phyloP scores from a whole-genome alignment of 30 jellyfish, hydroid and myxozoan genomes.

The Chironex yamaguchii region DNA sequence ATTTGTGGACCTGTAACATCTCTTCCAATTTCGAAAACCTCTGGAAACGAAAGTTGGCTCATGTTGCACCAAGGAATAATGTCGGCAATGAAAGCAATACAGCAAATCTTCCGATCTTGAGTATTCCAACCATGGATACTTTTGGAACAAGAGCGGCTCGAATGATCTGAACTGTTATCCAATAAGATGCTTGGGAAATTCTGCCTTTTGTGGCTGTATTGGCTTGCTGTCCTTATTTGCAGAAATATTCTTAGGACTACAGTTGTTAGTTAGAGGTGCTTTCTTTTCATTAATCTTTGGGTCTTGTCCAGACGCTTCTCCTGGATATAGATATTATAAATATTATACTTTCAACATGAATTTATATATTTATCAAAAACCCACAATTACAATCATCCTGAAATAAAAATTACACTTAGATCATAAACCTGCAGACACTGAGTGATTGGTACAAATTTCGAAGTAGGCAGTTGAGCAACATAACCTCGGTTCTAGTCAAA shows the following conservation, averaged over 20 bases:
- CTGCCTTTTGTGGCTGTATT: background rate
- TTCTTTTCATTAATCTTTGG: too few relatives aligned
- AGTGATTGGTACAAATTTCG: too few relatives aligned
- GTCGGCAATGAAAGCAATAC: background rate
- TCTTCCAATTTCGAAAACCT: constrained; percentile 4
- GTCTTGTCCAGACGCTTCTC: too few relatives aligned
- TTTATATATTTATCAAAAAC: too few relatives aligned
- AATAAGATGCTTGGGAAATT: background rate
- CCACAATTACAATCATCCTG: too few relatives aligned
- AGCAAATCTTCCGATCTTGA: background rate
- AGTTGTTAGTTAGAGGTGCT: too few relatives aligned
- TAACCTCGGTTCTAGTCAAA: too few relatives aligned
- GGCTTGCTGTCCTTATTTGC: background rate
- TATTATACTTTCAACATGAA: too few relatives aligned
- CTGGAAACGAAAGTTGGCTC: background rate
- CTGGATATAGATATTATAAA: too few relatives aligned
- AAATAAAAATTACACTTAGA: too few relatives aligned
- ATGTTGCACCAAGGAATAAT: background rate
- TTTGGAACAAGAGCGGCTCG: background rate
- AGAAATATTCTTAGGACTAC: background rate
- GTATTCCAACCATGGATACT: background rate
- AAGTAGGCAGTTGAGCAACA: too few relatives aligned
- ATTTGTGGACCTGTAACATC: background rate
- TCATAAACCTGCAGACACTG: too few relatives aligned
- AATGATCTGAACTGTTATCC: background rate